Percentiles rank a stretch among this genome's conserved stretches.
phyloP scores from a whole-genome alignment of 2,113 vertebrate genomes.

The Quiscalus mexicanus region DNA sequence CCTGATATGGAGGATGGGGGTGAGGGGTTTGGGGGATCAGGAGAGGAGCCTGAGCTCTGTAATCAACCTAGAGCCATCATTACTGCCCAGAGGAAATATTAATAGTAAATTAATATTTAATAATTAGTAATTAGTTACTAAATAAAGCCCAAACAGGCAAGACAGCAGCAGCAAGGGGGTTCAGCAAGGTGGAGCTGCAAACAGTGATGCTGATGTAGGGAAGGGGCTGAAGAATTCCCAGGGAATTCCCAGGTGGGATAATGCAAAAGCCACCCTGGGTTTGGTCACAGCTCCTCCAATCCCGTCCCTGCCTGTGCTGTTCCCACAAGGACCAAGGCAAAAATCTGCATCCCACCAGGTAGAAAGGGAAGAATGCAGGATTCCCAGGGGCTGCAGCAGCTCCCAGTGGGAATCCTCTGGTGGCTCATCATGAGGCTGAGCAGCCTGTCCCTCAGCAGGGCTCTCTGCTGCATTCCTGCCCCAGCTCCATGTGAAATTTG shows the following conservation, averaged over 20 bases:
- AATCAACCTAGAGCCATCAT: not conserved
- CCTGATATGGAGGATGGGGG: not conserved
- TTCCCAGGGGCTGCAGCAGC: not conserved
- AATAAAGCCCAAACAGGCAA: not conserved
- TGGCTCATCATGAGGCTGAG: fast-evolving
- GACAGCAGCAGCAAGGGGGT: not conserved
- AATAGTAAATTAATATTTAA: not conserved
- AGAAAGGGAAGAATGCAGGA: fast-evolving
- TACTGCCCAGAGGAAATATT: not conserved
- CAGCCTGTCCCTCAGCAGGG: not conserved
- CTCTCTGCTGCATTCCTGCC: not conserved
- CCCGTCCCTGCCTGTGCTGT: not conserved
- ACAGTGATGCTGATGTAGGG: fast-evolving
- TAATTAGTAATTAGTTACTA: not conserved
- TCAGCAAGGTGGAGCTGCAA: not conserved
- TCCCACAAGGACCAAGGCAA: not conserved
- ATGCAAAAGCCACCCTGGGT: not conserved
- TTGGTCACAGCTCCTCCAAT: not conserved
- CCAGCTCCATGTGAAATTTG: fast-evolving
- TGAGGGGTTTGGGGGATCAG: not conserved
- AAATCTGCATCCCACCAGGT: not conserved
- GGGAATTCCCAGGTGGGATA: not conserved
- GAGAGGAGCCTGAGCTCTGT: not conserved
- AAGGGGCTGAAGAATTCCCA: not conserved
- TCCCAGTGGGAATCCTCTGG: not conserved